Evolutionary conservation across 2,888 invertebrate genomes (phyloP), one percentile per base, ranked within the genome.

Genomic region (Heliconius aoede): DNA sequence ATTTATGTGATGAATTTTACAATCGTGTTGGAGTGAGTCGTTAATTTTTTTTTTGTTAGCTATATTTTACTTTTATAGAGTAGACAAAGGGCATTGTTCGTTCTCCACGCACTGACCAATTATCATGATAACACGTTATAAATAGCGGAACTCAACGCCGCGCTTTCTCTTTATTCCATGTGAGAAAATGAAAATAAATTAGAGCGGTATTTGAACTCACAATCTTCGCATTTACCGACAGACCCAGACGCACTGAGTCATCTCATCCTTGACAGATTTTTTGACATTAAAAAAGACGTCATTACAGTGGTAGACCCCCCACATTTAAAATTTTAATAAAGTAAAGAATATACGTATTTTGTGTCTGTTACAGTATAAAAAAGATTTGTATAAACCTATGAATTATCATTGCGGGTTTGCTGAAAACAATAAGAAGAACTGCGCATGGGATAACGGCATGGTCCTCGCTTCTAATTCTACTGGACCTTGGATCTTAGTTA

Each of bases 401-500:
- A 72, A 83, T 15, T 86, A 85, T 73, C 78, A 84, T 15, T 91
- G 91, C 11, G 90, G 84, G 0, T 85, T 82, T 67, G 83, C 88
- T 0, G 65, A 71, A 2, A 83, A 82, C 36, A 86, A 84, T 55
- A 84, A 80, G 15, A 73, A 82, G 0, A 81, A 85, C 75, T 92
- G 92, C 73, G 78, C 83, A 0, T 91, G 89, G 87, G 90, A 91
- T 5, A 90, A 87, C 51, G 92, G 93, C 0, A 88, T 90, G 88
- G 88, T 84, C 0, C 84, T 92, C 2, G 86, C 86, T 1, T 87
- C 90, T 11, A 92, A 92, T 78, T 79, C 85, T 0, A 82, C 86
- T 0, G 85, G 86, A 0, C 73, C 74, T 9, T 91, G 90, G 87
- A 82, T 82, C 11, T 79, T 92, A 85, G 92, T 91, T 80, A 81